These are phyloP conservation scores for Morone chrysops DNA, from an alignment of 2,113 vertebrate genomes.

Conservation along the genomic window DNA sequence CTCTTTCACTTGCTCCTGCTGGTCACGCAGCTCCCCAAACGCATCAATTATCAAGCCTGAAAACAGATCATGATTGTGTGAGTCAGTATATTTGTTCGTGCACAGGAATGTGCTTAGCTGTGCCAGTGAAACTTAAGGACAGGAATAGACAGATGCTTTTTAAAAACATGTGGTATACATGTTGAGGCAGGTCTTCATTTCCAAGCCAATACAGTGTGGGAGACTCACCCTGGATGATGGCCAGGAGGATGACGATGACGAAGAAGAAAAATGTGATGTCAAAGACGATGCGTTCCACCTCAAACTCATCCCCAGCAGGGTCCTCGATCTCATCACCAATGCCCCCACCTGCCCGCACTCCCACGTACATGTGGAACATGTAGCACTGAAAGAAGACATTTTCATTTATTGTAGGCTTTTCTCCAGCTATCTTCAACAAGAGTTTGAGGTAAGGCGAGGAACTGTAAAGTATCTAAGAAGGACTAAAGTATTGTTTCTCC, in stretches of 20 bases:
- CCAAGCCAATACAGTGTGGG: background rate
- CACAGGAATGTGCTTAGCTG: background rate
- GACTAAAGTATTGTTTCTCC: background rate
- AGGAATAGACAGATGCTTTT: slow-evolving; percentile 11
- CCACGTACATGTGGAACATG: slow-evolving; percentile 99
- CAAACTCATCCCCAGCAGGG: slow-evolving; percentile 95
- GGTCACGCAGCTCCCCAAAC: slow-evolving; percentile 81
- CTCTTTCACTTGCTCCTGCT: slow-evolving; percentile 82
- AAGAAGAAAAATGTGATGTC: slow-evolving; percentile 99
- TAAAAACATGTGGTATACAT: background rate
- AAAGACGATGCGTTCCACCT: slow-evolving; percentile 95
- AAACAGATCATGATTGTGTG: slow-evolving; percentile 1
- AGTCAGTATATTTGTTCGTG: background rate
- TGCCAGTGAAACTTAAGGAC: background rate
- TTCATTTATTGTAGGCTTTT: background rate
- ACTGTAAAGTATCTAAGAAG: background rate
- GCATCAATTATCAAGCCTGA: slow-evolving; percentile 82
- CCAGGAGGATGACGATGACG: slow-evolving; percentile 95
- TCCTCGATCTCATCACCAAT: slow-evolving; percentile 97
- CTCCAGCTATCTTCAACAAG: background rate
- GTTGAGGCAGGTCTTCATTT: too few relatives aligned
- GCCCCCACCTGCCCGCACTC: slow-evolving; percentile 94
- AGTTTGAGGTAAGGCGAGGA: background rate
- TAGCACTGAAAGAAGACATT: slow-evolving; percentile 88
- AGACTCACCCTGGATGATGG: slow-evolving; percentile 95